These are phyloP conservation scores for Leptonema lineaticorne DNA, from an alignment of 1,140 invertebrate genomes.

Conservation along the genomic window DNA sequence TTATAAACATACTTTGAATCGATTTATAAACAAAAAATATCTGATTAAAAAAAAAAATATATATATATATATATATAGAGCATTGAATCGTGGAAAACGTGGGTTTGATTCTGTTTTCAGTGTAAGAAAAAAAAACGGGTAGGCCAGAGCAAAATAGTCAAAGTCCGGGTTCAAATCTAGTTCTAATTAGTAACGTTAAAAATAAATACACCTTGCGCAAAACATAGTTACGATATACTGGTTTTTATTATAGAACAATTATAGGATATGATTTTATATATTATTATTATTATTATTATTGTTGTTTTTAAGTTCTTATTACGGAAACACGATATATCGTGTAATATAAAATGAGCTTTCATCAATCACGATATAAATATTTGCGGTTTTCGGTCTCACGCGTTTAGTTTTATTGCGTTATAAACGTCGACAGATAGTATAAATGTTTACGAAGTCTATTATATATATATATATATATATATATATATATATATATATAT, in stretches of 20 bases:
- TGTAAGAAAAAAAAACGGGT: background rate
- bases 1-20: too few species aligned
- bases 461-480: too few species aligned
- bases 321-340: background rate
- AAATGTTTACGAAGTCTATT: too few species aligned
- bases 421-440: too few species aligned
- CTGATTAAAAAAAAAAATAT: too few species aligned
- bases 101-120: background rate
- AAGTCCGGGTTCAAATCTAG: conserved; percentile 5
- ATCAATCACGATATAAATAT: background rate
- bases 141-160: background rate
- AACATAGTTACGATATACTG: background rate
- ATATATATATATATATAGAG: background rate
- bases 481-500: too few species aligned
- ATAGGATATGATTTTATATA: too few species aligned
- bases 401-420: background rate
- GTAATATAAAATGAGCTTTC: background rate
- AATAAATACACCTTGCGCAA: background rate
- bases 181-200: background rate
- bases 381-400: background rate
- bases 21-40: too few species aligned
- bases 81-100: background rate
- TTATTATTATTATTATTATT: too few species aligned
- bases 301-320: too few species aligned
- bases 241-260: background rate